phyloP scores from a whole-genome alignment of 2,113 vertebrate species.

The Crypturellus undulatus region DNA sequence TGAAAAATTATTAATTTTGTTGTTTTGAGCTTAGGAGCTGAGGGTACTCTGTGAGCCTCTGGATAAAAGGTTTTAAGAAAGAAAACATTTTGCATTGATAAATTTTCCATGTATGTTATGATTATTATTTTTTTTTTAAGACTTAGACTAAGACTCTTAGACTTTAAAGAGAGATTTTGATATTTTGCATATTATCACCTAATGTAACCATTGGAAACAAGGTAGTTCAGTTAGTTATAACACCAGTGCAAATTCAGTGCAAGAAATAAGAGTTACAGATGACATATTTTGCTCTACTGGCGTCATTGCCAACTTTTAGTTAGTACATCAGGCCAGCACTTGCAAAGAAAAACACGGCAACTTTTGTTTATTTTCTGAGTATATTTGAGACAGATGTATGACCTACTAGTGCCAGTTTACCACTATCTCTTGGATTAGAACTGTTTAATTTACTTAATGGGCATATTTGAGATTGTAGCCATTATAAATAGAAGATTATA shows the following conservation, averaged over 20 bases:
- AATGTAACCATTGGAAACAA: neutral
- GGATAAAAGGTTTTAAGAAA: neutral
- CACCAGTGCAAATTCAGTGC: neutral
- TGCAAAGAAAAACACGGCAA: neutral
- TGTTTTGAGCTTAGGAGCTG: neutral
- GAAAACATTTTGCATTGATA: neutral
- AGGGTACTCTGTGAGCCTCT: neutral
- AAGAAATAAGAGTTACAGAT: neutral
- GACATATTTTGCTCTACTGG: neutral
- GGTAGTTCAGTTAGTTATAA: neutral
- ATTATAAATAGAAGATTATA: neutral
- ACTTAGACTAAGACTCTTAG: too few species aligned
- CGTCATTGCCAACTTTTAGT: neutral
- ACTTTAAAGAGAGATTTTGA: neutral
- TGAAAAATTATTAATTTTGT: neutral
- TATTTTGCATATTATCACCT: neutral
- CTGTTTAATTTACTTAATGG: neutral
- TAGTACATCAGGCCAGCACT: neutral
- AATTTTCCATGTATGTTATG: neutral
- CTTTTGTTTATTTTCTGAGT: neutral
- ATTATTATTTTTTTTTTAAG: too few species aligned
- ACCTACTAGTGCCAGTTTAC: neutral
- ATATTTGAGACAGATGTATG: neutral
- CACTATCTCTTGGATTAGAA: neutral
- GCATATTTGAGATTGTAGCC: neutral